Evolutionary conservation across 2,797 vertebrate species (phyloP).

Genomic region (Ceryle rudis): DNA sequence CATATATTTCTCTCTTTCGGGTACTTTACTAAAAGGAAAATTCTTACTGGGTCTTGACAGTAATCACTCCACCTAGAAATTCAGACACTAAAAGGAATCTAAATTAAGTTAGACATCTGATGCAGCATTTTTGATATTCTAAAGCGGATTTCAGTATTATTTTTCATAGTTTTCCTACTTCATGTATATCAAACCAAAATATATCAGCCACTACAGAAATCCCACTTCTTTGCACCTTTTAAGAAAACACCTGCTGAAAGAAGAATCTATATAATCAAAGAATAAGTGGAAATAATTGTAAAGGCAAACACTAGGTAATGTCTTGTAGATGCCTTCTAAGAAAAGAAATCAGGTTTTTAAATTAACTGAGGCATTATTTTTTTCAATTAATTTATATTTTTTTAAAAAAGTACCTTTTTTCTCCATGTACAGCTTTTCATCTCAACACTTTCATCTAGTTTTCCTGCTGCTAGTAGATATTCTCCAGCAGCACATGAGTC

Average conservation of each 20-base stretch:
- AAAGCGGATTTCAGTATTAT: background rate
- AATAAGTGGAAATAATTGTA: background rate
- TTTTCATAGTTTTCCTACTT: background rate
- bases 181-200: background rate
- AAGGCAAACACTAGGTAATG: background rate
- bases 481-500: background rate
- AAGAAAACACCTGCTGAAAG: background rate
- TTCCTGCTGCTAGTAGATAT: background rate
- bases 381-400: background rate
- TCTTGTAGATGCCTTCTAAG: fast-evolving
- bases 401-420: background rate
- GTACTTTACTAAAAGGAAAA: background rate
- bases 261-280: background rate
- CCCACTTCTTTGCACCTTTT: background rate
- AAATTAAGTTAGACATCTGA: background rate
- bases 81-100: background rate
- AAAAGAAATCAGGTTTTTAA: background rate
- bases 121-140: background rate
- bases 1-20: background rate
- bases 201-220: background rate
- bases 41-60: background rate
- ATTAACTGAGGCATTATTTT: background rate
- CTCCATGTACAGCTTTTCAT: background rate
- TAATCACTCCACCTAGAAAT: background rate
- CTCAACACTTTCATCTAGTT: background rate